These are phyloP conservation scores for Piezodorus guildinii DNA, from an alignment of 1,140 invertebrate species.

Conservation along the genomic window DNA sequence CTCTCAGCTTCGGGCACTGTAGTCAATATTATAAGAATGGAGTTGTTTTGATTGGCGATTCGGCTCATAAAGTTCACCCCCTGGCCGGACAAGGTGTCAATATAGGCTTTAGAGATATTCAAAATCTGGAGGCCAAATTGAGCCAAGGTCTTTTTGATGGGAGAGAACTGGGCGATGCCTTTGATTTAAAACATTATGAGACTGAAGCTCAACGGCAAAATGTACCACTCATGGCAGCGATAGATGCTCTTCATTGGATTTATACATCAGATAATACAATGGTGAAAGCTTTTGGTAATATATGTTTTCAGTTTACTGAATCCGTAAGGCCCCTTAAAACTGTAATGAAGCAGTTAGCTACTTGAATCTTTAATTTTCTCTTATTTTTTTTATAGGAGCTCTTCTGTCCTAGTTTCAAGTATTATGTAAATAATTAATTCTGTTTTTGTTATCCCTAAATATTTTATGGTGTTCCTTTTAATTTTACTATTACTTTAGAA, in stretches of 20 bases:
- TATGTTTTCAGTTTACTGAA: slow-evolving; percentile 78
- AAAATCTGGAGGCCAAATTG: slow-evolving; percentile 53
- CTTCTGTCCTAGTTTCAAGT: too few species aligned
- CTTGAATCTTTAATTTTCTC: neutral
- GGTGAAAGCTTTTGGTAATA: slow-evolving; percentile 59
- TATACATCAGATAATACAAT: slow-evolving; percentile 40
- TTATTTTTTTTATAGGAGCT: too few species aligned
- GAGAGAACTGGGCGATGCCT: slow-evolving; percentile 53
- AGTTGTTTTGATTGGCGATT: slow-evolving; percentile 80
- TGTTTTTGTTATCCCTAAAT: too few species aligned
- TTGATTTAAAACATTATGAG: slow-evolving; percentile 75
- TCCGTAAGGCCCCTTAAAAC: slow-evolving; percentile 63
- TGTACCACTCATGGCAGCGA: slow-evolving; percentile 72
- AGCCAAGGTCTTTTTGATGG: slow-evolving; percentile 60
- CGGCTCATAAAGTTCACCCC: slow-evolving; percentile 92
- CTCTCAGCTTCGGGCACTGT: slow-evolving; percentile 81
- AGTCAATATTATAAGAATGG: slow-evolving; percentile 64
- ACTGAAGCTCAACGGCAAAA: slow-evolving; percentile 71
- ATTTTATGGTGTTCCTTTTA: too few species aligned
- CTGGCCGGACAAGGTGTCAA: slow-evolving; percentile 96
- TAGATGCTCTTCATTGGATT: slow-evolving; percentile 77
- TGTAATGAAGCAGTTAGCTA: slow-evolving; percentile 10
- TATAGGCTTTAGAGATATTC: slow-evolving; percentile 89
- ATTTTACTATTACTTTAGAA: too few species aligned
- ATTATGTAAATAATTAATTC: too few species aligned